These are phyloP conservation scores for Lanius collurio DNA, from an alignment of 2,113 vertebrate species.

Conservation along the genomic window DNA sequence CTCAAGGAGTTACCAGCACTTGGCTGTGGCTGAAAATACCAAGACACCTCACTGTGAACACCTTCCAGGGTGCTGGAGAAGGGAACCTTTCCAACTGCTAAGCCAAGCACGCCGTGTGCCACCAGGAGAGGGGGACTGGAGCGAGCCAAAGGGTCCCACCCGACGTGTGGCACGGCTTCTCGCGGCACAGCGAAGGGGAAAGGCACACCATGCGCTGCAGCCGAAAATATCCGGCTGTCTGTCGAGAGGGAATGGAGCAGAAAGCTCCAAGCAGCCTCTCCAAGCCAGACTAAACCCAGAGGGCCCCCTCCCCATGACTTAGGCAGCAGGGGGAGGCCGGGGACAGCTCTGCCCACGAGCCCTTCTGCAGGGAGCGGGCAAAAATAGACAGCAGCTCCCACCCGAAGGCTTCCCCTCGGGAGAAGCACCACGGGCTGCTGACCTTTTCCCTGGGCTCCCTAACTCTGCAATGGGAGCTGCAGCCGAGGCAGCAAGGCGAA, in stretches of 20 bases:
- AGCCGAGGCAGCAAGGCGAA: not conserved
- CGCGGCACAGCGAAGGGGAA: not conserved
- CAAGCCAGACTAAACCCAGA: not conserved
- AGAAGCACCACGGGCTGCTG: not conserved
- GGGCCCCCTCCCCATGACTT: not conserved
- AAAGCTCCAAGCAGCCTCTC: not conserved
- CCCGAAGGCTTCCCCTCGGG: not conserved
- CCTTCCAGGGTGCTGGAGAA: not conserved
- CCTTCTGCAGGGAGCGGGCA: not conserved
- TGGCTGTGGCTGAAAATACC: not conserved
- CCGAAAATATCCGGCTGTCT: not conserved
- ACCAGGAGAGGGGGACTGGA: not conserved
- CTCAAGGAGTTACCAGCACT: not conserved
- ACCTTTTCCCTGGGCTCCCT: not conserved
- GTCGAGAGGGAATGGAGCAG: not conserved
- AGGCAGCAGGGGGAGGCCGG: not conserved
- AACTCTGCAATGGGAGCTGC: fast-evolving
- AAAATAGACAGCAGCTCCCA: not conserved
- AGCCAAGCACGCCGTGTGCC: fast-evolving
- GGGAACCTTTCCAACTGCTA: not conserved
- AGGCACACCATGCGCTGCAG: not conserved
- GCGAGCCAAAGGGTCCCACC: fast-evolving
- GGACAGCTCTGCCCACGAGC: not conserved
- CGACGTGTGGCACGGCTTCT: fast-evolving
- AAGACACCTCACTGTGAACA: not conserved